A percentile compares a stretch with the other conserved stretches of the same genome.
Evolutionary conservation across 2,797 vertebrate species (phyloP).

Genomic region (Notamacropus eugenii): DNA sequence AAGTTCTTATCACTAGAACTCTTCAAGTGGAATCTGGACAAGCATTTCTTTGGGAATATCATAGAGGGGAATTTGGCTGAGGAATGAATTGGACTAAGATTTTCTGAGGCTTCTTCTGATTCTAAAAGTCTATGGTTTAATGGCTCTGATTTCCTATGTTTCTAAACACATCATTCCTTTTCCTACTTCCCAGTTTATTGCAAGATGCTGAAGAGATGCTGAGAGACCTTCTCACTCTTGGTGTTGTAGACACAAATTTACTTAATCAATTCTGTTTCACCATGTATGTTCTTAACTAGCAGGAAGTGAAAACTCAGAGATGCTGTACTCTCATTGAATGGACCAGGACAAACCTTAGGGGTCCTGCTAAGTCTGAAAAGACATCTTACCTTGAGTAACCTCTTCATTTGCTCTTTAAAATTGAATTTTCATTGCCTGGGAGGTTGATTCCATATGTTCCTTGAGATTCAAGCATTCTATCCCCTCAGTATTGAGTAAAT

Average conservation of each 20-base stretch:
- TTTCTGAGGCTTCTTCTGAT: background rate
- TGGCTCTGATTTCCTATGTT: background rate
- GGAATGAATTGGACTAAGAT: background rate
- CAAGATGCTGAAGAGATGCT: background rate
- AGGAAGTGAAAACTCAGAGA: background rate
- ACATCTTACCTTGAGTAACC: background rate
- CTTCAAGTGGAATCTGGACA: background rate
- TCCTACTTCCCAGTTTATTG: background rate
- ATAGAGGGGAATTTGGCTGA: background rate
- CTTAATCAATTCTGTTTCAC: background rate
- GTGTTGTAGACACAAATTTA: background rate
- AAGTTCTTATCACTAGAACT: background rate
- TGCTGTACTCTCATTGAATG: background rate
- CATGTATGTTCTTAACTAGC: background rate
- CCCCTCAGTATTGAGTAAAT: background rate
- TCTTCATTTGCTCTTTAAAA: background rate
- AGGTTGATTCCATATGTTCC: constrained; percentile 4
- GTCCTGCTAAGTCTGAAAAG: background rate
- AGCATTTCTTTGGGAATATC: background rate
- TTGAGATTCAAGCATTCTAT: background rate
- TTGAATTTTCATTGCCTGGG: constrained; percentile 8
- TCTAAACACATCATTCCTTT: background rate
- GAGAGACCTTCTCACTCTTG: background rate
- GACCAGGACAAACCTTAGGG: background rate
- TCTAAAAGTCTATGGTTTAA: background rate